A percentile compares a stretch with the other conserved stretches of the same genome.
Evolutionary conservation across 2,797 vertebrate genomes (phyloP).

Genomic region (Adrianichthys oophorus): DNA sequence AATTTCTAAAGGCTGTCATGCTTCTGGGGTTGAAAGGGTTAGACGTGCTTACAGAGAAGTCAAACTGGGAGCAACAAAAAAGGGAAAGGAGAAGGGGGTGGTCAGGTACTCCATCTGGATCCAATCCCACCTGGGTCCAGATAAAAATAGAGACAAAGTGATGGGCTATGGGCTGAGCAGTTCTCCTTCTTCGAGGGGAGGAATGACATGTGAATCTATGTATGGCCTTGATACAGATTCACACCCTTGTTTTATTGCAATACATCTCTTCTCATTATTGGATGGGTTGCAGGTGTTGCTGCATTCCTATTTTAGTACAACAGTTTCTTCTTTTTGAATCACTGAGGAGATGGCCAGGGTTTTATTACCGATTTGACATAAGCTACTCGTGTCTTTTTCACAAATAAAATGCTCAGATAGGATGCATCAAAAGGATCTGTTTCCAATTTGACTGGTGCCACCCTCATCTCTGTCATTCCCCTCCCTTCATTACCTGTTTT

Average conservation of each 20-base stretch:
- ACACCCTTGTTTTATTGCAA: constrained; percentile 3
- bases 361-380: constrained; percentile 53
- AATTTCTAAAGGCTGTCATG: constrained; percentile 18
- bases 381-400: constrained; percentile 58
- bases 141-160: constrained; percentile 68
- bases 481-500: constrained; percentile 67
- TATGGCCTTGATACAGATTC: constrained; percentile 10
- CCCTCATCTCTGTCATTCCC: constrained; percentile 55
- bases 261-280: constrained; percentile 2
- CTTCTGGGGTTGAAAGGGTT: constrained; percentile 41
- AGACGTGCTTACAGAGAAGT: constrained; percentile 33
- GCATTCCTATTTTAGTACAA: constrained; percentile 16
- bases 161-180: constrained; percentile 45
- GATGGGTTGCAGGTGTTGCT: constrained; percentile 50
- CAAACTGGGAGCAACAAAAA: constrained; percentile 14
- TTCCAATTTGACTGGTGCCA: constrained; percentile 84
- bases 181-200: constrained; percentile 47
- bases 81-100: constrained; percentile 11
- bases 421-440: constrained; percentile 81
- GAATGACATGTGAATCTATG: neutral
- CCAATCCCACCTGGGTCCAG: constrained; percentile 66
- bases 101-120: constrained; percentile 74
- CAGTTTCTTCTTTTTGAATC: constrained; percentile 11
- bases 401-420: constrained; percentile 78
- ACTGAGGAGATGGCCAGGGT: constrained; percentile 23